Evolutionary conservation across 1,140 invertebrate genomes (phyloP), one percentile per base, ranked within the genome.

Genomic region (Oscheius sp.): DNA sequence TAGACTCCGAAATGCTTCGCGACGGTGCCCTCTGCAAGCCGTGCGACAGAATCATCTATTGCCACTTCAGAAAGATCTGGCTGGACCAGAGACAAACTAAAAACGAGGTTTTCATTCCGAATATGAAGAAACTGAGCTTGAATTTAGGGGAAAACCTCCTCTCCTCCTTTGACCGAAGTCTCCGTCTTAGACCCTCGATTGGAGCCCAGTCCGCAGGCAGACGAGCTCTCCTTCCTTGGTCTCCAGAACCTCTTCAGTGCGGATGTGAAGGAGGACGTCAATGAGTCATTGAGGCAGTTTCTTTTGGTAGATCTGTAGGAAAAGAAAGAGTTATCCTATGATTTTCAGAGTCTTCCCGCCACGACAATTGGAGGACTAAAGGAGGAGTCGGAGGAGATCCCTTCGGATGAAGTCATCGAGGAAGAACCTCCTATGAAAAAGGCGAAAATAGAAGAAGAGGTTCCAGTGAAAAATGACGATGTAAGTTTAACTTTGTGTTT

Each of bases 51-150:
- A 55, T 55, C 7, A 55, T 55, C 49, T 55, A 55, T 26, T 26
- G 15, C 49, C 49, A 55, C 23, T 55, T 55, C 49, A 15, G 49
- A 23, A 55, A 55, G 49, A 55, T 55, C 7, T 55, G 49, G 49
- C 15, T 55, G 49, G 49, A 55, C 28, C 49, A 55, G 49, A 7
- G 49, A 23, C 49, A 55, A 26, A 55, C 28, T 26, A 55, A 55
- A 26, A 55, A 26, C 49, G 49, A 55, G 49, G 28, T n/a, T n/a
- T n/a, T n/a, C n/a, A n/a, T n/a, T n/a, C n/a, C n/a, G n/a, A n/a
- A n/a, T n/a, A n/a, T n/a, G n/a, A n/a, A n/a, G n/a, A n/a, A n/a
- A n/a, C n/a, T n/a, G n/a, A n/a, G n/a, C n/a, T n/a, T n/a, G n/a
- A n/a, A n/a, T n/a, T n/a, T n/a, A n/a, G n/a, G n/a, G n/a, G n/a